These are phyloP conservation scores for Paratilapia polleni DNA, from an alignment of 2,113 vertebrate species.

Conservation along the genomic window DNA sequence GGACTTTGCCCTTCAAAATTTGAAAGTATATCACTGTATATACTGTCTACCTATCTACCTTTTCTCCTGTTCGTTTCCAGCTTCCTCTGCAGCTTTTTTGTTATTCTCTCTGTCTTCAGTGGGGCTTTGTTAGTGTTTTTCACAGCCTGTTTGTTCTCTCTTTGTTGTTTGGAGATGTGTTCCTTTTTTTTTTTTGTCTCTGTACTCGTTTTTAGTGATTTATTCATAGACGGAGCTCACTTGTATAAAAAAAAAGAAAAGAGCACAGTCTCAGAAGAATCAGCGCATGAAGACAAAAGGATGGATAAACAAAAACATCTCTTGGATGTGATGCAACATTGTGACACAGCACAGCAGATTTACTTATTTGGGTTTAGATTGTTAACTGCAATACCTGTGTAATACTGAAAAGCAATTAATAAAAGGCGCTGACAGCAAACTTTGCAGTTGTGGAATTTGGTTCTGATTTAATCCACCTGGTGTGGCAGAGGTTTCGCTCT, in stretches of 20 bases:
- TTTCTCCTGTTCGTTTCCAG: background rate
- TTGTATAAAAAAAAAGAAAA: constrained; percentile 27
- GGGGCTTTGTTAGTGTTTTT: constrained; percentile 11
- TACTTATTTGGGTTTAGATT: background rate
- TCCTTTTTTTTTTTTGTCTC: constrained; percentile 2
- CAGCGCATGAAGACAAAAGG: background rate
- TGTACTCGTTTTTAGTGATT: constrained; percentile 36
- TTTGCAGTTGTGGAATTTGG: background rate
- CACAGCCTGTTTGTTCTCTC: constrained; percentile 8
- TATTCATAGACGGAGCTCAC: constrained; percentile 42
- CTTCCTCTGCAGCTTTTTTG: constrained; percentile 2
- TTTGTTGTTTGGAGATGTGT: constrained; percentile 22
- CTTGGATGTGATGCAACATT: constrained; percentile 39
- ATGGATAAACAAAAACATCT: constrained; percentile 28
- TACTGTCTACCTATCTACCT: background rate
- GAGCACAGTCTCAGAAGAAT: constrained; percentile 21
- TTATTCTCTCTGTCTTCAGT: background rate
- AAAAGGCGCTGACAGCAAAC: background rate
- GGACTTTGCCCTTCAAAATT: background rate
- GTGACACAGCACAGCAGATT: constrained; percentile 21
- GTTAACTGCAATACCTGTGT: background rate
- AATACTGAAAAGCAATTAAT: background rate
- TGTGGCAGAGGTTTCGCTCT: background rate
- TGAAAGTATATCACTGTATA: background rate
- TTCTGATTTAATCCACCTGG: background rate